These are phyloP conservation scores for Drosophila arawakana DNA, from an alignment of 1,140 invertebrate genomes.

Conservation along the genomic window DNA sequence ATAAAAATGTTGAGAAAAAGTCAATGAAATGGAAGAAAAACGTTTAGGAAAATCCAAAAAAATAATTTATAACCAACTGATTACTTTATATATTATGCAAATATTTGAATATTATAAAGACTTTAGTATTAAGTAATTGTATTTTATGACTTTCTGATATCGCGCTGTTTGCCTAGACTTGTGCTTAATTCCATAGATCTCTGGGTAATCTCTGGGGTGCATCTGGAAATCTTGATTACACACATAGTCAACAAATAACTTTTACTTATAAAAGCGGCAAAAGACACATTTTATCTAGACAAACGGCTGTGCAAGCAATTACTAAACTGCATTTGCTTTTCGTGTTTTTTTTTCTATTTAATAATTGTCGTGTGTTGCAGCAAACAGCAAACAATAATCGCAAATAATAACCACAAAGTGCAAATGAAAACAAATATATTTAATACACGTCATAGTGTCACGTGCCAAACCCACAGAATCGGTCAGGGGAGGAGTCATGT, in stretches of 20 bases:
- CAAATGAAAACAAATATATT: conserved; percentile 61
- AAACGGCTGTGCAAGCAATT: conserved; percentile 65
- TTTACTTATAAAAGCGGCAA: conserved; percentile 27
- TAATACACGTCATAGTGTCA: conserved; percentile 51
- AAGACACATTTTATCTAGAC: conserved; percentile 55
- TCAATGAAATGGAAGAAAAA: background rate
- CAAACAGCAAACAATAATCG: conserved; percentile 31
- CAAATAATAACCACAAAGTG: conserved; percentile 5
- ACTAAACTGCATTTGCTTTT: conserved; percentile 1
- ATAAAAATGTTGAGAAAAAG: background rate
- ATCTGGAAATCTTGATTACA: conserved; percentile 5
- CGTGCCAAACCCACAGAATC: conserved; percentile 62
- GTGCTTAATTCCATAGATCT: conserved; percentile 8
- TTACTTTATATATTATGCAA: background rate
- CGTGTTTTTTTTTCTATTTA: conserved; percentile 54
- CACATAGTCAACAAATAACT: conserved; percentile 18
- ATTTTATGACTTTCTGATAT: conserved; percentile 3
- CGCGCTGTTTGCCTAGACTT: conserved; percentile 15
- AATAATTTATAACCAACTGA: background rate
- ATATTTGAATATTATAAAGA: too few relatives aligned
- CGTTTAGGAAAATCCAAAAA: background rate
- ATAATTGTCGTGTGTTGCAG: conserved; percentile 60
- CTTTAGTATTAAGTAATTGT: background rate
- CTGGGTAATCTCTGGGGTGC: background rate
- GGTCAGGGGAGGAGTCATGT: conserved; percentile 61